phyloP scores from a whole-genome alignment of 2,113 vertebrate species.

The Sterrhoptilus dennistouni region DNA sequence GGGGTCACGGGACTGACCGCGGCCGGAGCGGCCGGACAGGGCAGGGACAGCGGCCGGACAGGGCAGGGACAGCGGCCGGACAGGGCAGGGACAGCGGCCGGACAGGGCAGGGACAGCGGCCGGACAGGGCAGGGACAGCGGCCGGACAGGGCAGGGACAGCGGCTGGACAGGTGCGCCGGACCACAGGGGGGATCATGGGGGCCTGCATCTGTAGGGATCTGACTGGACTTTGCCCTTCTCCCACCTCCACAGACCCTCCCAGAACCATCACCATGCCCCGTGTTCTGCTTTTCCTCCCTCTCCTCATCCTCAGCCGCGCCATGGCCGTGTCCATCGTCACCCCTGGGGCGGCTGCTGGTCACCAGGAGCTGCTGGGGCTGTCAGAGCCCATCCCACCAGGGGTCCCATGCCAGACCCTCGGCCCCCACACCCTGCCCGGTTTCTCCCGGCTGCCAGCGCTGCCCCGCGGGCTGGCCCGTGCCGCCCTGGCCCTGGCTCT shows the following conservation, averaged over 20 bases:
- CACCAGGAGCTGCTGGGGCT: not conserved
- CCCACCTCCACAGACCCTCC: not conserved
- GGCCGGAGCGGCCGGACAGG: fast-evolving
- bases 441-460: conserved; percentile 52
- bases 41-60: not conserved
- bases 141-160: not conserved
- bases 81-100: fast-evolving
- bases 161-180: not conserved
- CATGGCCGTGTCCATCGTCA: fast-evolving
- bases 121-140: not conserved
- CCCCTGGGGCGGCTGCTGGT: fast-evolving
- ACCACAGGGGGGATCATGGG: fast-evolving
- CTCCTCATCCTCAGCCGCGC: not conserved
- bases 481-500: conserved; percentile 79
- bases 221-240: not conserved
- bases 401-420: conserved; percentile 70
- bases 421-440: conserved; percentile 64
- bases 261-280: not conserved
- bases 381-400: fast-evolving
- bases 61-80: not conserved
- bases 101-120: not conserved
- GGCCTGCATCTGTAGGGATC: not conserved
- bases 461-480: conserved; percentile 75
- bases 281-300: not conserved
- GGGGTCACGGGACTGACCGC: fast-evolving